Percentiles rank a stretch among this genome's conserved stretches.
phyloP scores from a whole-genome alignment of 2,888 invertebrate genomes.

The Drosophila seclusa region DNA sequence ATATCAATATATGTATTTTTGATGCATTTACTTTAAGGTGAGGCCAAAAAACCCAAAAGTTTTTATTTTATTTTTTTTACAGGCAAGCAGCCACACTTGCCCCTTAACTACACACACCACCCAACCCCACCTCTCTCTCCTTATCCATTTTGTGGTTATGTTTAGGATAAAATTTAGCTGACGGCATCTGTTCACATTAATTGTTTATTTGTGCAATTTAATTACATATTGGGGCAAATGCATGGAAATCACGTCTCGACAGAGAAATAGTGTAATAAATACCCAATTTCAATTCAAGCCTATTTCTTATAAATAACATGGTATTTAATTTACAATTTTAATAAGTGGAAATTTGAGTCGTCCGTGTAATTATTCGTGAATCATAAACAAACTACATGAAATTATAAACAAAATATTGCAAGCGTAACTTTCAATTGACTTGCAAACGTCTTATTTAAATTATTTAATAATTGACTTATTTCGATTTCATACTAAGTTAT shows the following conservation, averaged over 20 bases:
- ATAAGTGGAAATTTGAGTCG: not conserved
- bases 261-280: slow-evolving; percentile 16
- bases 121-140: slow-evolving; percentile 4
- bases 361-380: not conserved
- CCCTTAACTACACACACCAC: slow-evolving; percentile 1
- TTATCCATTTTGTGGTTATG: slow-evolving; percentile 60
- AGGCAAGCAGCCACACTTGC: slow-evolving; percentile 21
- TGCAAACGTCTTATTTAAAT: not conserved
- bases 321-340: not conserved
- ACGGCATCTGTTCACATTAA: slow-evolving; percentile 30
- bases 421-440: not conserved
- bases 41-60: slow-evolving; percentile 56
- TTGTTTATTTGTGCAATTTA: slow-evolving; percentile 47
- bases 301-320: not conserved
- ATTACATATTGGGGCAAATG: slow-evolving; percentile 19
- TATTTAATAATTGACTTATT: not conserved
- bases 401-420: not conserved
- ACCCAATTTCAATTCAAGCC: not conserved
- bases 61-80: slow-evolving; percentile 39
- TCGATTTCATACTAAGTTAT: not conserved
- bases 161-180: slow-evolving; percentile 65
- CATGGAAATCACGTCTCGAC: slow-evolving; percentile 39
- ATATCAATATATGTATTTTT: slow-evolving; percentile 12
- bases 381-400: not conserved
- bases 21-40: slow-evolving; percentile 65